Base-by-base conservation (phyloP, 2,888 invertebrate genomes). In the Conomelus anceps region DNA sequence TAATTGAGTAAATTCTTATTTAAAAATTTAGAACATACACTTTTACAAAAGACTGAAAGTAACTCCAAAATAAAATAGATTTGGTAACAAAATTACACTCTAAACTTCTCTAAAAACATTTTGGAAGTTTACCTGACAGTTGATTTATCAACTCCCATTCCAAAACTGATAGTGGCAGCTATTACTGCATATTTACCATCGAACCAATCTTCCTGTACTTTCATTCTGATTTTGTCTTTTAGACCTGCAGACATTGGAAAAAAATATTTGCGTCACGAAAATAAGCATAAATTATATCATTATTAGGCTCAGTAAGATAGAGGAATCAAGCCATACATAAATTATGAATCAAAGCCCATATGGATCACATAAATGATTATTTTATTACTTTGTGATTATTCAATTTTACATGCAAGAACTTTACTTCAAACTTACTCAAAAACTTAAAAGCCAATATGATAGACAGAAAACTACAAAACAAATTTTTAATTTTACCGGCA, bases 71-170 rank as follows among this genome's bases (percentile, higher is more conserved):
- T 41, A 22, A 85, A 13, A 85, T 13, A 23, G n/a, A 23, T 85
- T 22, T 13, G 3, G 22, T 11, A 0, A 85, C n/a, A 85, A 11
- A 85, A 20, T 22, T 11, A 85, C n/a, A 20, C 85, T 20, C 85
- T 17, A 13, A 3, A 22, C 3, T 26, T 34, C 22, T 41, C 24
- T 29, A 26, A 88, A 88, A 22, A 20, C n/a, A n/a, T 22, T 85
- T n/a, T 88, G 63, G 63, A 63, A 22, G 11, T 91, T 92, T 92
- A 96, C 96, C 97, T 95, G 20, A 99, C 99, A 89, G 97, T 96
- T 1, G 97, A 96, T 93, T 99, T 99, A 93, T 99, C 99, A 1
- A 99, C 98, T 87, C 99, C 99, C 99, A 99, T 99, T 84, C 99
- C 99, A 94, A 99, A 99, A 92, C 99, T 99, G 90, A 99, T 97